Evolutionary conservation across 2,113 vertebrate genomes (phyloP).

Genomic region (Ailurus styani): DNA sequence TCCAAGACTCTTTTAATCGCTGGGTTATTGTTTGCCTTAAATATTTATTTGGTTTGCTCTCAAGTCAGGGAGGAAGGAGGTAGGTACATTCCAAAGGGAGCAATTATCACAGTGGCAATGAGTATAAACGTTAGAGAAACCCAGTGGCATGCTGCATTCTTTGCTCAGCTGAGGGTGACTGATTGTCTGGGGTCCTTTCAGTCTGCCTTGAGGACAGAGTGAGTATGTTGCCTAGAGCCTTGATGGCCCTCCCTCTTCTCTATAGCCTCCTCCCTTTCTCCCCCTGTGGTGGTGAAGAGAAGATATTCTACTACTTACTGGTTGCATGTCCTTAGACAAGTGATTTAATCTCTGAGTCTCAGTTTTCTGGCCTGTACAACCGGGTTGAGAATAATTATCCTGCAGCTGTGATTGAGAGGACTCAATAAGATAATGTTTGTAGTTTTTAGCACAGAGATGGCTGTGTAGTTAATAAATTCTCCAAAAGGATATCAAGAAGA

Average conservation of each 20-base stretch:
- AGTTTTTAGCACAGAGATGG: background rate
- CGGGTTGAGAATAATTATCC: background rate
- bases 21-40: background rate
- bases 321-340: background rate
- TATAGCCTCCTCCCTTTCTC: background rate
- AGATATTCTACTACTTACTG: background rate
- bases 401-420: background rate
- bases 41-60: background rate
- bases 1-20: background rate
- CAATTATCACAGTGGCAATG: background rate
- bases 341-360: background rate
- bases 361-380: background rate
- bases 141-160: background rate
- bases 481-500: conserved; percentile 7
- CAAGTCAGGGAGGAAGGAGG: background rate
- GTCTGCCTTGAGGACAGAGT: background rate
- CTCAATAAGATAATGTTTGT: background rate
- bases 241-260: background rate
- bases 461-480: background rate
- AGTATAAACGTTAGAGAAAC: background rate
- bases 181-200: background rate
- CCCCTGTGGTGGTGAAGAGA: background rate
- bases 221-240: background rate
- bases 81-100: background rate
- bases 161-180: background rate